Conservation (phyloP, 2,113 vertebrate genomes). For the Chunga burmeisteri region DNA sequence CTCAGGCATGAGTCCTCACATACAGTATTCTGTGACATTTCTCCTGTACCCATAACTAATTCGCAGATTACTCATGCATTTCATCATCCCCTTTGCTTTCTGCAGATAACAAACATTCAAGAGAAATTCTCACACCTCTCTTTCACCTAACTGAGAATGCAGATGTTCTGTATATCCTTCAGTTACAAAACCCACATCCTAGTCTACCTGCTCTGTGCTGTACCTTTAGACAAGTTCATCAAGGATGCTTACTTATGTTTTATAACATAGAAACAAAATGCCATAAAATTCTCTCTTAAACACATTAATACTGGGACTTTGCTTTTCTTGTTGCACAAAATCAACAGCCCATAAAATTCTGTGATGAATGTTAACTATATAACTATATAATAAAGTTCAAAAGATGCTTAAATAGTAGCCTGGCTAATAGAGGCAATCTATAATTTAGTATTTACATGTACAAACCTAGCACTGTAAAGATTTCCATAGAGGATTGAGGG, state of each 20-base stretch:
- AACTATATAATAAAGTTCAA: neutral
- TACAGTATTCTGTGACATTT: neutral
- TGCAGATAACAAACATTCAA: neutral
- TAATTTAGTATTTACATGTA: neutral
- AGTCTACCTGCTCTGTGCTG: neutral
- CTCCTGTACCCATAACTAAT: neutral
- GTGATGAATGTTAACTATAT: too few species aligned
- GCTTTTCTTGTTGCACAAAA: neutral
- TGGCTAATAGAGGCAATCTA: neutral
- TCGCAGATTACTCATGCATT: neutral
- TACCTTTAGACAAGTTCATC: neutral
- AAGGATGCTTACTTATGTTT: neutral
- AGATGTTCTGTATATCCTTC: neutral
- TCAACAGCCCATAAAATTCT: neutral
- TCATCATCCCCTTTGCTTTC: neutral
- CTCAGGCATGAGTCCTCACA: neutral
- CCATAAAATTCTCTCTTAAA: neutral
- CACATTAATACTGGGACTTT: neutral
- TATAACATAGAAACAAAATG: neutral
- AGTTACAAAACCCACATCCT: neutral
- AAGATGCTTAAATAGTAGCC: neutral
- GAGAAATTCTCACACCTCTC: neutral
- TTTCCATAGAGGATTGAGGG: neutral
- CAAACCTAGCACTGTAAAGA: neutral
- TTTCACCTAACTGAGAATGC: neutral